A percentile compares a stretch with the other conserved stretches of the same genome.
Conservation (phyloP, 2,888 invertebrate species). For the Caenorhabditis imperialis region DNA sequence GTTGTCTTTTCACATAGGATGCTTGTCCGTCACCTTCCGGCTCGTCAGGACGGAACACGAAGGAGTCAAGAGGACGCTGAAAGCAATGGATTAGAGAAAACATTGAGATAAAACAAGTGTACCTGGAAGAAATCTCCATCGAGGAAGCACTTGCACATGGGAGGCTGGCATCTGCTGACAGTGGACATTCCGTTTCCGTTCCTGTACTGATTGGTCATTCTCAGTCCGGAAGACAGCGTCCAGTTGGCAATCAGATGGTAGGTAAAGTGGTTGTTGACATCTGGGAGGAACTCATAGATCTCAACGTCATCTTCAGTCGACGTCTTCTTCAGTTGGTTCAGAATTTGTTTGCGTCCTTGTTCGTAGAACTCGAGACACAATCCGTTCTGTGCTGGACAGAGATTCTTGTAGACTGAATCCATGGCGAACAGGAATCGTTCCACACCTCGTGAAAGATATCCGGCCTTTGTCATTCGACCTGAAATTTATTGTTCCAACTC, state of each 20-base stretch:
- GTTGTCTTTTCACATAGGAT: slow-evolving; percentile 70
- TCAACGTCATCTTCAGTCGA: slow-evolving; percentile 72
- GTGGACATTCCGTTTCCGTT: slow-evolving; percentile 46
- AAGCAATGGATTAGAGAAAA: too few relatives aligned
- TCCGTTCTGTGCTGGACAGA: slow-evolving; percentile 69
- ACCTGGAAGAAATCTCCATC: slow-evolving; percentile 72
- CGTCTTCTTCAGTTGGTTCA: slow-evolving; percentile 66
- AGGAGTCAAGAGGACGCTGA: slow-evolving; percentile 65
- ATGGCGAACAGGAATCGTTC: slow-evolving; percentile 73
- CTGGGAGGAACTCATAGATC: slow-evolving; percentile 71
- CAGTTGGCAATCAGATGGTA: slow-evolving; percentile 78
- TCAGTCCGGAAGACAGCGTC: slow-evolving; percentile 69
- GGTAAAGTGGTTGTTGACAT: slow-evolving; percentile 61
- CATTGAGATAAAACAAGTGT: neutral
- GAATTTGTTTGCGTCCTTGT: slow-evolving; percentile 69
- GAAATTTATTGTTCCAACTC: slow-evolving; percentile 10
- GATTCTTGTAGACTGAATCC: slow-evolving; percentile 71
- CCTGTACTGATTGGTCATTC: slow-evolving; percentile 64
- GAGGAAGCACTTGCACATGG: slow-evolving; percentile 77
- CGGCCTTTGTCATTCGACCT: slow-evolving; percentile 74
- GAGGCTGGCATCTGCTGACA: slow-evolving; percentile 68
- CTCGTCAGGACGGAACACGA: slow-evolving; percentile 54
- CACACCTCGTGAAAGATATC: slow-evolving; percentile 72
- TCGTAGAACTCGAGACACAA: slow-evolving; percentile 76
- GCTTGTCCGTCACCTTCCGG: slow-evolving; percentile 32